These are phyloP conservation scores for Capitella teleta DNA, from an alignment of 1,140 invertebrate genomes.

Conservation along the genomic window DNA sequence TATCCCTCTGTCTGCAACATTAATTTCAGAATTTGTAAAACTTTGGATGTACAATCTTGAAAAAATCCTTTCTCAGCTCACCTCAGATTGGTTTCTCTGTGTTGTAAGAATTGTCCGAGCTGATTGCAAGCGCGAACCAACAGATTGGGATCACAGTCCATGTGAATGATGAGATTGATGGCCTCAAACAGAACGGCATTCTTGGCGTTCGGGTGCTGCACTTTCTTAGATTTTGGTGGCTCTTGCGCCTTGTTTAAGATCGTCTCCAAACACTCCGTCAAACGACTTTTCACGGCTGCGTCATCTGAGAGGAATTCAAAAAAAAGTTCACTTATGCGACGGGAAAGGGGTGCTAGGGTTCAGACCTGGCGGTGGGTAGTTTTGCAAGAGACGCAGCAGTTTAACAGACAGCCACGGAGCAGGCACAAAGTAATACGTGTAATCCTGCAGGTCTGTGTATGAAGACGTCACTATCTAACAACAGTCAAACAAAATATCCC, in stretches of 20 bases:
- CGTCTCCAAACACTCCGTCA: slow-evolving; percentile 98
- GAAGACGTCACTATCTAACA: slow-evolving; percentile 92
- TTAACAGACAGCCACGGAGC: slow-evolving; percentile 99
- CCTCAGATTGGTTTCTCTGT: slow-evolving; percentile 95
- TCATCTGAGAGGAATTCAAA: slow-evolving; percentile 55
- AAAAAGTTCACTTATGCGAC: not conserved
- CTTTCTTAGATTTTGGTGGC: slow-evolving; percentile 99
- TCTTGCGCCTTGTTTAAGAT: slow-evolving; percentile 99
- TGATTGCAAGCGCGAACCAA: slow-evolving; percentile 97
- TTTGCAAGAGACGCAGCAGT: slow-evolving; percentile 87
- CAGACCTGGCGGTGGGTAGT: slow-evolving; percentile 88
- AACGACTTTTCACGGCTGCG: slow-evolving; percentile 80
- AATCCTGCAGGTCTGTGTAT: slow-evolving; percentile 97
- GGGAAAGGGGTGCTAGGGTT: not conserved
- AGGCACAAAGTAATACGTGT: slow-evolving; percentile 99
- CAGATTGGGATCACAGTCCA: slow-evolving; percentile 92
- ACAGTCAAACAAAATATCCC: slow-evolving; percentile 13
- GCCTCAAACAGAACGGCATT: slow-evolving; percentile 99
- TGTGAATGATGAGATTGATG: slow-evolving; percentile 98
- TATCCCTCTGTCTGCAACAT: no score
- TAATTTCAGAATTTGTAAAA: no score
- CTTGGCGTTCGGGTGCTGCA: slow-evolving; percentile 99
- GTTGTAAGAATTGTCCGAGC: slow-evolving; percentile 94
- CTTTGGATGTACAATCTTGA: no score
- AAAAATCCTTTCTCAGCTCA: no score